phyloP scores from a whole-genome alignment of 2,797 vertebrate genomes.

The Nyctalus aviator region DNA sequence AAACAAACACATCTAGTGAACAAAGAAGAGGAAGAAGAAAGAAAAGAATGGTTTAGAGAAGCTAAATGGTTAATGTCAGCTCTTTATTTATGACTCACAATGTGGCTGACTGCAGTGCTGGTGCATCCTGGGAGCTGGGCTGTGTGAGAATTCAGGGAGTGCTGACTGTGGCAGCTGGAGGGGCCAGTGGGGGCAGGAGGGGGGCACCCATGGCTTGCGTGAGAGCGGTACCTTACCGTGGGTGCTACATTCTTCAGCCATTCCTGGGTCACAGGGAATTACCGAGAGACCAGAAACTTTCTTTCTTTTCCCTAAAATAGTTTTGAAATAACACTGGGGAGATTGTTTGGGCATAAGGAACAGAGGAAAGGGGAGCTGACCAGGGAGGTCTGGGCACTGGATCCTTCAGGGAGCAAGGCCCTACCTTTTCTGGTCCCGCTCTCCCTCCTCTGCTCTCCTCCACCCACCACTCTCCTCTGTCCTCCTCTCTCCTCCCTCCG shows the following conservation, averaged over 20 bases:
- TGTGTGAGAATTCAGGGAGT: background rate
- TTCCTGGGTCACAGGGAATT: background rate
- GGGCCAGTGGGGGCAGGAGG: background rate
- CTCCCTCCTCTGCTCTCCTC: too few relatives aligned
- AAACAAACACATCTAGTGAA: background rate
- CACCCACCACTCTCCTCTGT: too few relatives aligned
- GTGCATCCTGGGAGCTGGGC: background rate
- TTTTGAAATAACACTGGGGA: background rate
- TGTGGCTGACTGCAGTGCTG: constrained; percentile 28
- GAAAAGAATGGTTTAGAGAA: constrained; percentile 55
- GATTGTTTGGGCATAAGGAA: background rate
- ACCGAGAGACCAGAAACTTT: background rate
- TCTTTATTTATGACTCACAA: constrained; percentile 65
- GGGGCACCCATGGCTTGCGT: too few relatives aligned
- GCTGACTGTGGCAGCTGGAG: background rate
- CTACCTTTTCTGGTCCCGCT: too few relatives aligned
- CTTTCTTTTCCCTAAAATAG: constrained; percentile 13
- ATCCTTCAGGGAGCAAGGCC: background rate
- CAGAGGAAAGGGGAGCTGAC: background rate
- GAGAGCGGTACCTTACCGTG: too few relatives aligned
- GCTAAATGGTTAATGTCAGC: constrained; percentile 68
- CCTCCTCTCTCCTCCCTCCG: too few relatives aligned
- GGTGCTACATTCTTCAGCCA: background rate
- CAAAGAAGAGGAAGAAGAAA: background rate
- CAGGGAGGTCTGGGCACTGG: background rate